Conservation (phyloP, 2,797 vertebrate genomes). For the Avahi laniger region DNA sequence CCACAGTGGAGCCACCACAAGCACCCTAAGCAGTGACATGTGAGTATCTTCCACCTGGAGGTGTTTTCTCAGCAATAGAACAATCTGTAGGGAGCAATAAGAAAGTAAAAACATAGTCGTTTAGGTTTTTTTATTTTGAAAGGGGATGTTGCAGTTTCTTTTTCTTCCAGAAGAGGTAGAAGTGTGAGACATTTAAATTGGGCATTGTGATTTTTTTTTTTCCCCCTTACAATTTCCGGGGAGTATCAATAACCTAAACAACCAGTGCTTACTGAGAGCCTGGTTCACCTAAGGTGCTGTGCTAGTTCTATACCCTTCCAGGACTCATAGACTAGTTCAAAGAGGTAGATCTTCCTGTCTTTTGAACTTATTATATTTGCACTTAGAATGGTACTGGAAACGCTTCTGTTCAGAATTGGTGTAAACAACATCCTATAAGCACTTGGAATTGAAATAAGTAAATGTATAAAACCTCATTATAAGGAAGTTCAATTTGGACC, state of each 20-base stretch:
- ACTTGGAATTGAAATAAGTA: neutral
- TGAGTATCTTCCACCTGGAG: conserved; percentile 70
- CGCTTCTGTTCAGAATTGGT: neutral
- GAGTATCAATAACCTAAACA: neutral
- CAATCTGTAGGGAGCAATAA: neutral
- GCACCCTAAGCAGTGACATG: conserved; percentile 84
- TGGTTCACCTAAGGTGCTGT: neutral
- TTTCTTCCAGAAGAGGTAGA: neutral
- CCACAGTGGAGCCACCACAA: conserved; percentile 82
- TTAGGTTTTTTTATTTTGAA: neutral
- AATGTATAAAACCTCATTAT: neutral
- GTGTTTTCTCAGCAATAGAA: neutral
- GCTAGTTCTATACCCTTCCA: neutral
- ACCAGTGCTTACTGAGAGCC: neutral
- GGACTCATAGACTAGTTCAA: neutral
- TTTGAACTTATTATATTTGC: neutral
- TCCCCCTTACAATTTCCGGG: neutral
- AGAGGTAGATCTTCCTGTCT: neutral
- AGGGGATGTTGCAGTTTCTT: neutral
- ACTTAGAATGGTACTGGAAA: neutral
- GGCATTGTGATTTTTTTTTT: neutral
- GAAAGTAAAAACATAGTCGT: neutral
- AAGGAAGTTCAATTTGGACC: neutral
- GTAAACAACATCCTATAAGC: neutral
- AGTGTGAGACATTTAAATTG: neutral